Base-by-base conservation (phyloP, 1,140 invertebrate species). In the Lepidurus arcticus region DNA sequence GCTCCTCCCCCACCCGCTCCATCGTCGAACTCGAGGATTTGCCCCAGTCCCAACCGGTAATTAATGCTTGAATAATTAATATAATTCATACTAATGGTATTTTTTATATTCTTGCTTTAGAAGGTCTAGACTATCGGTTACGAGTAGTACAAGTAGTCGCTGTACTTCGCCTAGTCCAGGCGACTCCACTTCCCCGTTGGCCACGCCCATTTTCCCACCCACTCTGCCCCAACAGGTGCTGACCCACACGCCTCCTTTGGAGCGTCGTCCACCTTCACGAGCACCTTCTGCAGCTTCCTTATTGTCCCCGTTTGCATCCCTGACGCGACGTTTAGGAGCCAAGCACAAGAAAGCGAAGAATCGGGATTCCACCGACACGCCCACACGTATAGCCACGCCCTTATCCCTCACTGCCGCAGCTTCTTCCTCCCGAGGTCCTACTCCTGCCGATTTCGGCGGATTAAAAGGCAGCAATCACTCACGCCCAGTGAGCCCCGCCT, bases 241-340 rank as follows among this genome's bases (percentile, higher is more conserved):
- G 24, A 45, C 76, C 7, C 78, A 73, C 5, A 73, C 65, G 16
- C 44, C 73, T 6, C 34, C 24, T 8, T n/a, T 45, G 8, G 78
- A 78, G 73, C 78, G 78, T 16, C 78, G 78, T 7, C 78, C 75
- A 42, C 78, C 78, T 34, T 74, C 78, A 8, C 73, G 78, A 44
- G 45, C 78, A n/a, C 73, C 73, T 26, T 75, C 73, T 47, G 75
- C 78, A 16, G 78, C 78, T 42, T 75, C 73, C 24, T 45, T 78
- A 6, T 45, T 78, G 10, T 78, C 78, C 13, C 78, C 78, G 5
- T 78, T 78, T 73, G 78, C 78, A 1, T 78, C 78, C 6, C 43
- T 78, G 42, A 78, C 78, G 42, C 42, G 78, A 44, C 24, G 78
- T 4, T 34, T 78, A n/a, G 78, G 78, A 26, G 77, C 65, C 53